Base-by-base conservation (phyloP, 2,113 vertebrate species). In the Apodemus sylvaticus region DNA sequence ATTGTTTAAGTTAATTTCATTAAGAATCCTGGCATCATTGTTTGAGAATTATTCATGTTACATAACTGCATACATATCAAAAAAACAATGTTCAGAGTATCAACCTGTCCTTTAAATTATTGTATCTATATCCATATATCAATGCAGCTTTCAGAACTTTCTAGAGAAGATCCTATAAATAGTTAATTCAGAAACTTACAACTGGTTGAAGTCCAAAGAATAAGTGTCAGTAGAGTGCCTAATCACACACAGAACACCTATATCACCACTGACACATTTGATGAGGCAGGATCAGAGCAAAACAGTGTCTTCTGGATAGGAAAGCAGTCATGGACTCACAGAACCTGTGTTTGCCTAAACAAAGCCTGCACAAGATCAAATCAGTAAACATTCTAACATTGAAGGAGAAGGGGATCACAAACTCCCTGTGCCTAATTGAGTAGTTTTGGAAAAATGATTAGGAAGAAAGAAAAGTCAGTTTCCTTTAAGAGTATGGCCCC, bases 1-100 rank as follows among this genome's bases (percentile, higher is more conserved):
- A 53, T 83, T 77, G 66, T 55, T 95, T 88, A n/a, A 91, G 26
- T 62, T 68, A 86, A 91, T 79, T 89, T 78, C 7, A 58, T 70
- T 85, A 17, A 92, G 39, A 94, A 91, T 53, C 9, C 8, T 89
- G 26, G 73, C 31, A 51, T 31, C 31, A 60, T 90, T 97, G 70
- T 88, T 90, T 96, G 17, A 64, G 60, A 36, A 93, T 48, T 89
- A 83, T n/a, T 19, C 86, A 1, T 64, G 26, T 73, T n/a, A 79
- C 3, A 70, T 86, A 89, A 58, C 34, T 89, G 45, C 24, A 51
- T 86, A 70, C 77, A 55, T 92, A 78, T 78, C 3, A 92, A 91
- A 94, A 68, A 71, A 66, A 66, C 29, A 48, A 24, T 87, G 12
- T 36, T 31, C 62, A 66, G 60, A 48, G 9, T 22, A 68, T 48